Evolutionary conservation across 2,113 vertebrate species (phyloP), one percentile per base, ranked within the genome.

Genomic region (Leptobrachium ailaonicum): DNA sequence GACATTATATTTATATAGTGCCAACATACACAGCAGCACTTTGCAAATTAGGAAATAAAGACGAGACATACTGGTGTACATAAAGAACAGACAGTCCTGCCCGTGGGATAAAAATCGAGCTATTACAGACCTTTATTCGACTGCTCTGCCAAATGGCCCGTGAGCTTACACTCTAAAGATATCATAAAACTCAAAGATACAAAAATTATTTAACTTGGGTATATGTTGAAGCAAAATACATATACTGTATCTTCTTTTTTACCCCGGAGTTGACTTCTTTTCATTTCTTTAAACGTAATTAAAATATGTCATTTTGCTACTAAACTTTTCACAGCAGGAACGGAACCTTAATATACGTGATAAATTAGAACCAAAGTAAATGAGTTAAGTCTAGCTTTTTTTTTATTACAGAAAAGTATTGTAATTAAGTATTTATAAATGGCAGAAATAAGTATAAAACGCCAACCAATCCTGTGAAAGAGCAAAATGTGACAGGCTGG

Each of bases 381-480:
- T 74, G 71, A 74, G 73, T 69, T 80, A 74, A 75, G 50, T 58
- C 56, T 32, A 69, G 71, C 62, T 75, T 32, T 32, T 32, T 32
- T 66, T 74, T 75, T 80, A 80, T 80, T 74, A 80, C 72, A 68
- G 79, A 80, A 80, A 80, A 75, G 71, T 69, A 68, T 67, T 54
- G 79, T 68, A 80, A 80, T 80, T 80, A 80, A 80, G 71, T 75
- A 80, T 80, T 80, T 80, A 80, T 80, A 80, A 80, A 80, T 80
- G 79, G 79, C 79, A 81, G 79, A 75, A 81, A 75, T 81, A 81
- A 81, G 79, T 20, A 75, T 69, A 74, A 32, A 81, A 75, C 42
- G 72, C 12, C 71, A 81, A 69, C 79, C 79, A 81, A 81, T 81
- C 79, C 71, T 62, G 71, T 75, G 64, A 81, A 81, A 81, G 79